Evolutionary conservation across 1,140 invertebrate genomes (phyloP).

Genomic region (Anoplophora glabripennis): DNA sequence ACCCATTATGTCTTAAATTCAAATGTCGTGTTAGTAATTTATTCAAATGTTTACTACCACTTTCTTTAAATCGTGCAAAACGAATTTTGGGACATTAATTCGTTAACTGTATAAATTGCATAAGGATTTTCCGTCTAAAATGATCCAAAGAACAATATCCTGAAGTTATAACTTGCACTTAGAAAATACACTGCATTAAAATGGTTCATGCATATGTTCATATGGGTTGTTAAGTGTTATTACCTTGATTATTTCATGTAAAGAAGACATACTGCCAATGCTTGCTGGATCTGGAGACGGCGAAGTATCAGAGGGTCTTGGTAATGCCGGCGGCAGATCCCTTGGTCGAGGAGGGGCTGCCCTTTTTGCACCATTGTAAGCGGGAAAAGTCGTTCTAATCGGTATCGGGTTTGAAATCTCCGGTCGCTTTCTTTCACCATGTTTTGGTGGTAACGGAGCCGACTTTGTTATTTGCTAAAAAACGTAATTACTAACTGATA

Average conservation of each 20-base stretch:
- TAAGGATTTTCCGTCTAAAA: too few relatives aligned
- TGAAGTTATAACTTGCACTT: too few relatives aligned
- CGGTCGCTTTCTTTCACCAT: constrained; percentile 48
- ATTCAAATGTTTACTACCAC: too few relatives aligned
- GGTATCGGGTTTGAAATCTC: constrained; percentile 54
- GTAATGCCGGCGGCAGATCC: constrained; percentile 59
- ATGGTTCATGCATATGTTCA: too few relatives aligned
- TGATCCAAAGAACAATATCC: too few relatives aligned
- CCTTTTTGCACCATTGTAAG: constrained; percentile 57
- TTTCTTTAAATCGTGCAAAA: too few relatives aligned
- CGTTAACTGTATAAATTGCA: too few relatives aligned
- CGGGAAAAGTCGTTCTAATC: constrained; percentile 45
- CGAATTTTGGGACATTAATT: too few relatives aligned
- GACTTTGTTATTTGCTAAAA: constrained; percentile 36
- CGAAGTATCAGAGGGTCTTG: constrained; percentile 57
- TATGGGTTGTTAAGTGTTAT: background rate
- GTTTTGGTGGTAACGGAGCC: constrained; percentile 45
- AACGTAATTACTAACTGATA: background rate
- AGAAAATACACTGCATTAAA: too few relatives aligned
- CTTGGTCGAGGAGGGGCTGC: constrained; percentile 56
- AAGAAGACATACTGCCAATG: constrained; percentile 69
- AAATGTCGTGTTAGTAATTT: too few relatives aligned
- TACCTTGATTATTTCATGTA: constrained; percentile 67
- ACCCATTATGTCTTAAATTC: too few relatives aligned
- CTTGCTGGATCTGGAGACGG: constrained; percentile 56